Percentiles rank a stretch among this genome's conserved stretches.
Conservation (phyloP, 1,140 invertebrate genomes). For the Oedothorax gibbosus region DNA sequence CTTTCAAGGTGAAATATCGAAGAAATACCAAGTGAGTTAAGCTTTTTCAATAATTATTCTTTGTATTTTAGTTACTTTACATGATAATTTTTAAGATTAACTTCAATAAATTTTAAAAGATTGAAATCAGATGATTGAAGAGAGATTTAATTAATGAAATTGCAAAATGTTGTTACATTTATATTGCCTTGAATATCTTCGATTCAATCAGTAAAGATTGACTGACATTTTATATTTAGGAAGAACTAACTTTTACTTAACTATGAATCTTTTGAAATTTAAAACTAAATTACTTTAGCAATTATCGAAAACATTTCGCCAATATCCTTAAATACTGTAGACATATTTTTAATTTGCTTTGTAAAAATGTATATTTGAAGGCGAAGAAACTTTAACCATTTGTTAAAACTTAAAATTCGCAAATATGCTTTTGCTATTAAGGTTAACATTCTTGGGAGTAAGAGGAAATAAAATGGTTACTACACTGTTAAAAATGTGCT, state of each 20-base stretch:
- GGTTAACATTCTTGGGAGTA: background rate
- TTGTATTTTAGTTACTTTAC: background rate
- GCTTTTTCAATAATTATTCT: too few relatives aligned
- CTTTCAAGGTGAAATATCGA: background rate
- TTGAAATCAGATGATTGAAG: background rate
- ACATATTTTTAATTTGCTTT: background rate
- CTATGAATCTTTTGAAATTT: background rate
- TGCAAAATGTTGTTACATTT: too few relatives aligned
- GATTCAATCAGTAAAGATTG: too few relatives aligned
- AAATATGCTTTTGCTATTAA: background rate
- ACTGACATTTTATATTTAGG: background rate
- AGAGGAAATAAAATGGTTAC: background rate
- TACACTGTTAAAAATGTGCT: too few relatives aligned
- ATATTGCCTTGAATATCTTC: background rate
- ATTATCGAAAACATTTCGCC: background rate
- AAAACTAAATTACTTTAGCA: background rate
- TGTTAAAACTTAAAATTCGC: background rate
- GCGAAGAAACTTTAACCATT: background rate
- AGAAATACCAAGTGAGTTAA: background rate
- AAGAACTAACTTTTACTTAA: conserved; percentile 14
- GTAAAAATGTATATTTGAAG: background rate
- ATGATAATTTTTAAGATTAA: background rate
- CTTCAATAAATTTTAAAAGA: background rate
- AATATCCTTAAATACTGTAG: background rate
- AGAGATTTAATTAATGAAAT: too few relatives aligned